Base-by-base conservation (phyloP, 2,888 invertebrate genomes). In the Limenitis camilla region DNA sequence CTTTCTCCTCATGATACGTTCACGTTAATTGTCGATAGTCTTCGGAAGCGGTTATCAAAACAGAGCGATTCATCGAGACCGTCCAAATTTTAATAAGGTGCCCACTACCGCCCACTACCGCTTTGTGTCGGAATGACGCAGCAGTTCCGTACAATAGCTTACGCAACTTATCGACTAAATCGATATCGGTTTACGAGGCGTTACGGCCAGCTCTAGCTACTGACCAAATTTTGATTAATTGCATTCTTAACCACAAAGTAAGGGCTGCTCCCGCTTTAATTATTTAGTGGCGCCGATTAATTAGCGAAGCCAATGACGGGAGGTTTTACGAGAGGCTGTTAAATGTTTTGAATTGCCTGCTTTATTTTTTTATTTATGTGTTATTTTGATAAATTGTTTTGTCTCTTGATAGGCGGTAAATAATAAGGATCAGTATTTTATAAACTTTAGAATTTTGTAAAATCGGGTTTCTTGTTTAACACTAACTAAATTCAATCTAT, bases 101-200 rank as follows among this genome's bases (percentile, higher is more conserved):
- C 79, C 83, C 80, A 86, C 86, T 84, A 81, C 86, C 80, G 82
- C 82, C 81, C 19, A 19, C 19, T 19, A 19, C 19, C 19, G 19
- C 19, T 85, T 87, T 86, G 86, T 85, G 19, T 74, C 66, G 66
- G 60, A 62, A 65, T 87, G 86, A 87, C 78, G 62, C 55, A 59
- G 84, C 85, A 80, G 74, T 77, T 85, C 80, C 65, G 71, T 70
- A 87, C 86, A 86, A 87, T 84, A 63, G 74, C 76, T 86, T 86
- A 79, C 85, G 83, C 86, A 87, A 86, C 76, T 85, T 86, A 86
- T 86, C 84, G 76, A 78, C 78, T 75, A 78, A 86, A 86, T 86
- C 86, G 86, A 85, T 85, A 86, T 84, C 84, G 78, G 76, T 78
- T 85, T 83, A 85, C 84, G 85, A 85, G 81, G 85, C 86, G 86